phyloP scores from a whole-genome alignment of 2,797 vertebrate species.

The Gambelia wislizenii region DNA sequence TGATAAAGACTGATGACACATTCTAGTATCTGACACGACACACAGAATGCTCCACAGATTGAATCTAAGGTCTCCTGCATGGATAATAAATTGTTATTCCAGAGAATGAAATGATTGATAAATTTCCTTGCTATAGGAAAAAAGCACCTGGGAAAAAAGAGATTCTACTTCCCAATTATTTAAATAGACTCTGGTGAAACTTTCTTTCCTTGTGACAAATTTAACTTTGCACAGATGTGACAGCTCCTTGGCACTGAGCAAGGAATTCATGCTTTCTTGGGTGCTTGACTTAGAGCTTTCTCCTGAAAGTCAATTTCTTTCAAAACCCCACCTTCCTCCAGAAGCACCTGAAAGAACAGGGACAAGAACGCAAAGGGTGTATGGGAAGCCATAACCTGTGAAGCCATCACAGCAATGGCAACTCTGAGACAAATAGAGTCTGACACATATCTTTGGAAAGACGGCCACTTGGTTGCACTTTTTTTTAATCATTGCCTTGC shows the following conservation, averaged over 20 bases:
- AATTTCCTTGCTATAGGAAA: slow-evolving; percentile 84
- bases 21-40: slow-evolving; percentile 88
- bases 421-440: slow-evolving; percentile 80
- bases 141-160: slow-evolving; percentile 85
- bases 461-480: slow-evolving; percentile 65
- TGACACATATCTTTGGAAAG: slow-evolving; percentile 80
- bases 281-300: slow-evolving; percentile 70
- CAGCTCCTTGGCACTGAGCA: slow-evolving; percentile 79
- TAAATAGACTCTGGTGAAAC: slow-evolving; percentile 79
- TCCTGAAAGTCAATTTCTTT: slow-evolving; percentile 68
- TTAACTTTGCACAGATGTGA: slow-evolving; percentile 82
- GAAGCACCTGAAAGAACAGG: slow-evolving; percentile 64
- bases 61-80: slow-evolving; percentile 91
- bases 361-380: slow-evolving; percentile 62
- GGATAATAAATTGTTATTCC: slow-evolving; percentile 96
- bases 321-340: slow-evolving; percentile 62
- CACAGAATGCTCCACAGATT: slow-evolving; percentile 89
- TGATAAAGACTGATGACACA: slow-evolving; percentile 97
- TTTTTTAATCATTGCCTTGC: slow-evolving; percentile 74
- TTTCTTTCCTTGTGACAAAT: slow-evolving; percentile 83
- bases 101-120: slow-evolving; percentile 95
- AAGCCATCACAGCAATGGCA: slow-evolving; percentile 73
- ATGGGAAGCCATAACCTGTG: slow-evolving; percentile 79
- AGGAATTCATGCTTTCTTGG: slow-evolving; percentile 70
- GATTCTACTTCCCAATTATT: slow-evolving; percentile 81